Evolutionary conservation across 2,888 invertebrate genomes (phyloP).

Genomic region (Rapana venosa): DNA sequence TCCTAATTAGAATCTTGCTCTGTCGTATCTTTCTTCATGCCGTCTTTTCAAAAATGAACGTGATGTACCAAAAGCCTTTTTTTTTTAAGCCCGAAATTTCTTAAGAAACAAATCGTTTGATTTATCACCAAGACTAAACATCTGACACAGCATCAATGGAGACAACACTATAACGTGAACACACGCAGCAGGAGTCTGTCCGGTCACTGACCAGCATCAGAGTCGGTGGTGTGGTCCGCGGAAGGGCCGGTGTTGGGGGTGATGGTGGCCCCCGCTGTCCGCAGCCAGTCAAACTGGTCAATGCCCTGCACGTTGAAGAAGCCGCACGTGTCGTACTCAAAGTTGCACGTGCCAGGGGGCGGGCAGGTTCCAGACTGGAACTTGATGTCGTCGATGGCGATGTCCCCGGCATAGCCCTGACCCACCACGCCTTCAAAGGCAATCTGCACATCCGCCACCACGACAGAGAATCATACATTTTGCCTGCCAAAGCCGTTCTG

Average conservation of each 20-base stretch:
- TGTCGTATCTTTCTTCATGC: too few species aligned
- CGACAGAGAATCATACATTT: too few species aligned
- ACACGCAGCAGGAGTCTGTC: neutral
- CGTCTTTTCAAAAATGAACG: too few species aligned
- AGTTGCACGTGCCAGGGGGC: slow-evolving; percentile 70
- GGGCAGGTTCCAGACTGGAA: slow-evolving; percentile 65
- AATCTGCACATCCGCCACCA: slow-evolving; percentile 62
- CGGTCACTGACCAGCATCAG: slow-evolving; percentile 54
- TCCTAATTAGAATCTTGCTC: too few species aligned
- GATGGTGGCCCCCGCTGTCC: slow-evolving; percentile 67
- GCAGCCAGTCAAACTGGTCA: slow-evolving; percentile 73
- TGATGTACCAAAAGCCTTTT: too few species aligned
- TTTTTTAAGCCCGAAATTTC: too few species aligned
- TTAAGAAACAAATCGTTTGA: too few species aligned
- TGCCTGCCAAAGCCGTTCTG: too few species aligned
- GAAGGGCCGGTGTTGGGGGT: slow-evolving; percentile 66
- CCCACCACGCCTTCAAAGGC: slow-evolving; percentile 68
- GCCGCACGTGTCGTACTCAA: slow-evolving; percentile 72
- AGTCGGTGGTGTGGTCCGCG: slow-evolving; percentile 70
- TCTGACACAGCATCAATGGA: too few species aligned
- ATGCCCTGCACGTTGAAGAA: slow-evolving; percentile 60
- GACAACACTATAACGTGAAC: too few species aligned
- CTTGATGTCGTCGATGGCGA: slow-evolving; percentile 72
- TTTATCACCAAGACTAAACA: too few species aligned
- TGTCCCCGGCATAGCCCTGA: slow-evolving; percentile 66